Evolutionary conservation across 1,140 invertebrate species (phyloP).

Genomic region (Sycophila sp.): DNA sequence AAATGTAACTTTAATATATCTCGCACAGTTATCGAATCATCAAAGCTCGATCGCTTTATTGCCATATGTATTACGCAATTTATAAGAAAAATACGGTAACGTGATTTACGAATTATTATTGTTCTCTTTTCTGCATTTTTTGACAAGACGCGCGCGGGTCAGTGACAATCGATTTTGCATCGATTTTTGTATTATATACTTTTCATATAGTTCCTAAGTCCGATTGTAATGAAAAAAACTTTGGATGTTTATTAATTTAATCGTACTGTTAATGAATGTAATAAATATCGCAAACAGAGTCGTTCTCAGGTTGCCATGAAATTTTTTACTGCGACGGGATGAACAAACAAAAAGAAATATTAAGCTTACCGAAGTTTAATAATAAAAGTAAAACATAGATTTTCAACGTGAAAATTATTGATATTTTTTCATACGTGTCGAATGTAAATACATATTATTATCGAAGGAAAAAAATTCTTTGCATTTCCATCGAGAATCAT

Average conservation of each 20-base stretch:
- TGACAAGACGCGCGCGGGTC: conserved; percentile 32
- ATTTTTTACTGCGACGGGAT: conserved; percentile 40
- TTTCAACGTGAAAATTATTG: conserved; percentile 22
- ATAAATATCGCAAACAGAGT: conserved; percentile 12
- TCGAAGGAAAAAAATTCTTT: conserved; percentile 35
- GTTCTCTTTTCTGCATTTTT: conserved; percentile 34
- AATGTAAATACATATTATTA: conserved; percentile 34
- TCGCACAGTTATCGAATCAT: conserved; percentile 30
- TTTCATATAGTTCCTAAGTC: conserved; percentile 57
- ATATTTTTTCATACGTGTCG: conserved; percentile 31
- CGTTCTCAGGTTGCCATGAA: conserved; percentile 45
- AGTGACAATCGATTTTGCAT: conserved; percentile 38
- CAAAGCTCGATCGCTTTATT: conserved; percentile 23
- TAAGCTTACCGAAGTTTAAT: no score
- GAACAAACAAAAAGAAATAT: no score
- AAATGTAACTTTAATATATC: conserved; percentile 24
- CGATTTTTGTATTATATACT: conserved; percentile 42
- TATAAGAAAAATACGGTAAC: conserved; percentile 20
- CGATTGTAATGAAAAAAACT: conserved; percentile 36
- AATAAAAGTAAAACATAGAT: conserved; percentile 35
- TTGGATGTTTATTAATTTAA: conserved; percentile 34
- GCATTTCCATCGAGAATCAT: conserved; percentile 23
- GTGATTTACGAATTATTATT: conserved; percentile 34
- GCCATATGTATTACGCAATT: conserved; percentile 26
- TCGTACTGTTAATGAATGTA: conserved; percentile 30